Evolutionary conservation across 2,113 vertebrate genomes (phyloP).

Genomic region (Scophthalmus maximus): DNA sequence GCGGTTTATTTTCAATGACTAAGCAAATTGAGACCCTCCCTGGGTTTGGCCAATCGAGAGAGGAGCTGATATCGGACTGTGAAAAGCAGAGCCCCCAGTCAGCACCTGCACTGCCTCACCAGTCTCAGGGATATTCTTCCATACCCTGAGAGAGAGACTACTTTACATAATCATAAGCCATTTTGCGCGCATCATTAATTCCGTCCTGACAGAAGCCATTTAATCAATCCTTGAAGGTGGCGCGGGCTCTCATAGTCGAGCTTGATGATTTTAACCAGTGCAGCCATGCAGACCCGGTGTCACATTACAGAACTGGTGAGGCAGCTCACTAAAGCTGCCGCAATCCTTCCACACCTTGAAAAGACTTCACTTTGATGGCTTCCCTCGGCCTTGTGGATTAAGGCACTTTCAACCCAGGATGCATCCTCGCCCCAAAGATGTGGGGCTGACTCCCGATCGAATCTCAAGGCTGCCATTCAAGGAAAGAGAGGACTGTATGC

Average conservation of each 20-base stretch:
- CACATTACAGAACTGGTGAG: conserved; percentile 38
- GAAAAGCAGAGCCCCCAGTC: conserved; percentile 45
- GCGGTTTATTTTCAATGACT: conserved; percentile 36
- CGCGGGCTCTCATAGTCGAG: conserved; percentile 26
- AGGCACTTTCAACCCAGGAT: conserved; percentile 32
- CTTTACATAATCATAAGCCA: conserved; percentile 76
- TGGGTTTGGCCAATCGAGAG: conserved; percentile 11
- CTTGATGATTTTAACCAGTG: conserved; percentile 59
- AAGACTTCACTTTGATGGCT: conserved; percentile 54
- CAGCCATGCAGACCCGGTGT: conserved; percentile 48
- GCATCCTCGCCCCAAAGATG: conserved; percentile 13
- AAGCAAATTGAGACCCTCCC: conserved; percentile 27
- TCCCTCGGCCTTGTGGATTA: conserved; percentile 35
- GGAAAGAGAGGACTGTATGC: conserved; percentile 37
- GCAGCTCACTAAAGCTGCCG: conserved; percentile 24
- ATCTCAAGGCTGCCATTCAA: conserved; percentile 48
- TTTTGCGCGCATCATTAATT: conserved; percentile 77
- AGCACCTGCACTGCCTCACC: conserved; percentile 51
- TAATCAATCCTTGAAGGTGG: conserved; percentile 68
- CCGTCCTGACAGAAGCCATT: conserved; percentile 64
- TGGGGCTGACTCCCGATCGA: conserved; percentile 15
- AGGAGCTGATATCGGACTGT: conserved; percentile 42
- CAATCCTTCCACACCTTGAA: conserved; percentile 13
- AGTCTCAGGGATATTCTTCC: conserved; percentile 46
- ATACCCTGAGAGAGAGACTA: conserved; percentile 43